phyloP scores from a whole-genome alignment of 1,140 invertebrate species.

The honey bee (Apis mellifera) region DNA sequence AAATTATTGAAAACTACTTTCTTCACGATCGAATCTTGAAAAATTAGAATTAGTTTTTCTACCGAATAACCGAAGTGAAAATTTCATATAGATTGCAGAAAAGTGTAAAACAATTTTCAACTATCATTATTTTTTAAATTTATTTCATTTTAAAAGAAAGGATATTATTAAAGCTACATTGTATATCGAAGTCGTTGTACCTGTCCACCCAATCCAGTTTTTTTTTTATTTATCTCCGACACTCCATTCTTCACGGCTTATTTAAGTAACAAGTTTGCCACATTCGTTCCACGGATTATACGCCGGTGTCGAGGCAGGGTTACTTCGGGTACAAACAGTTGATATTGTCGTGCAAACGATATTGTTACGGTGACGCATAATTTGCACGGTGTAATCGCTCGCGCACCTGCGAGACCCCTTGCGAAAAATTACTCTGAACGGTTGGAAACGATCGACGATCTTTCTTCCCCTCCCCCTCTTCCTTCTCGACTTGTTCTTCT shows the following conservation, averaged over 20 bases:
- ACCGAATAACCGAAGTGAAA: too few relatives aligned
- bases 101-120: too few relatives aligned
- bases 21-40: too few relatives aligned
- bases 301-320: too few relatives aligned
- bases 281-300: constrained; percentile 17
- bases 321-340: background rate
- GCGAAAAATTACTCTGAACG: background rate
- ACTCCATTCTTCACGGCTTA: background rate
- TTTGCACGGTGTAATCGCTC: background rate
- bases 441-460: background rate
- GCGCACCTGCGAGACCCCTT: background rate
- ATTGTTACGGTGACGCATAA: constrained; percentile 11
- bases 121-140: too few relatives aligned
- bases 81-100: too few relatives aligned
- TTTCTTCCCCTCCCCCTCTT: constrained; percentile 3
- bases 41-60: too few relatives aligned
- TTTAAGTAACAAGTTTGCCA: constrained; percentile 4
- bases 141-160: too few relatives aligned
- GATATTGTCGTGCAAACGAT: background rate
- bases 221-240: background rate
- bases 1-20: too few relatives aligned
- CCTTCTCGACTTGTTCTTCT: constrained; percentile 49
- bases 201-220: background rate
- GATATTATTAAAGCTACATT: too few relatives aligned
- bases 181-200: background rate